phyloP scores from a whole-genome alignment of 2,888 invertebrate genomes.

The Apamea sordens region DNA sequence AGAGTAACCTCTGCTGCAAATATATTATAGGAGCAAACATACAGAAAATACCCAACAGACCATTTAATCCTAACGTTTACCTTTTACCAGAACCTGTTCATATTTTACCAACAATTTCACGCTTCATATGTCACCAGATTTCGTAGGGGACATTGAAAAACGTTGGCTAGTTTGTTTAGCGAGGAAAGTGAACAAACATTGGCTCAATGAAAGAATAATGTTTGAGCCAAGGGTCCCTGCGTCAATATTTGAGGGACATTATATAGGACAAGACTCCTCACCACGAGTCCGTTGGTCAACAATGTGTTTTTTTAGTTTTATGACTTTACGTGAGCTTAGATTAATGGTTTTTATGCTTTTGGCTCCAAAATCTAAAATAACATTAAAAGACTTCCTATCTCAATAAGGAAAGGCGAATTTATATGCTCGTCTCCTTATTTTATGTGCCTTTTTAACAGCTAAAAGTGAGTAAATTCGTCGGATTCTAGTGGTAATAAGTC shows the following conservation, averaged over 20 bases:
- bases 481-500: background rate
- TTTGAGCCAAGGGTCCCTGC: conserved; percentile 57
- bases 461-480: background rate
- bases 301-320: conserved; percentile 48
- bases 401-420: background rate
- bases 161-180: conserved; percentile 52
- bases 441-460: background rate
- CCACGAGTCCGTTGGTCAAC: conserved; percentile 32
- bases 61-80: conserved; percentile 8
- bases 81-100: conserved; percentile 11
- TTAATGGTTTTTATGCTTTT: background rate
- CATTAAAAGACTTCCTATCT: background rate
- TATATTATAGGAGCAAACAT: background rate
- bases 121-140: conserved; percentile 42
- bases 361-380: background rate
- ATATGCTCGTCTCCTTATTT: background rate
- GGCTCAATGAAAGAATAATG: conserved; percentile 65
- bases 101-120: conserved; percentile 43
- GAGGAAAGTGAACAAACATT: conserved; percentile 62
- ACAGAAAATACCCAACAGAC: conserved; percentile 2
- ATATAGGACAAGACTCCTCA: conserved; percentile 52
- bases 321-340: conserved; percentile 21
- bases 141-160: conserved; percentile 50
- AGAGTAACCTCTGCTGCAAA: background rate
- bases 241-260: conserved; percentile 63